Evolutionary conservation across 2,797 vertebrate genomes (phyloP).

Genomic region (Morus bassanus): DNA sequence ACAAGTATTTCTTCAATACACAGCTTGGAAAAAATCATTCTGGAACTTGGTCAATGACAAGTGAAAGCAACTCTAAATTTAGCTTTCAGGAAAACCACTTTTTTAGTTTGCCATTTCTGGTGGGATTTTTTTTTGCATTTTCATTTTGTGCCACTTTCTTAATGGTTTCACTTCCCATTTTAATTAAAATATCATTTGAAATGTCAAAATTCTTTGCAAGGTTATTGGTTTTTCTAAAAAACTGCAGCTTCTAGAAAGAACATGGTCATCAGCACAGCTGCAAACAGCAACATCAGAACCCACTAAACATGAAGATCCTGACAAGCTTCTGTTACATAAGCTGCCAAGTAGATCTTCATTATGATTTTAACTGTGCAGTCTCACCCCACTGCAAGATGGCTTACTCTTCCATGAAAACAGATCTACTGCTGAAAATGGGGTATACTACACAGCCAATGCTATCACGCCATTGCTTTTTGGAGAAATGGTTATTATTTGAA

Average conservation of each 20-base stretch:
- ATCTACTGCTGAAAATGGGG: not conserved
- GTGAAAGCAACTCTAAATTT: not conserved
- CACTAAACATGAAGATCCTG: not conserved
- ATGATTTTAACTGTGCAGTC: not conserved
- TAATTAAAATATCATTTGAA: not conserved
- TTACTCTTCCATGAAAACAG: not conserved
- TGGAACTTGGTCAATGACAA: not conserved
- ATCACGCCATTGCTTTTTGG: not conserved
- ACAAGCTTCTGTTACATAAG: not conserved
- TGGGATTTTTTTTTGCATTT: not conserved
- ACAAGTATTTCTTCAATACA: not conserved
- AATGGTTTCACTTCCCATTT: not conserved
- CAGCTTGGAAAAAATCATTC: not conserved
- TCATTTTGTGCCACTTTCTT: not conserved
- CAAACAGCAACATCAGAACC: not conserved
- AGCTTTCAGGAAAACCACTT: not conserved
- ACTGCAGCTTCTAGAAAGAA: not conserved
- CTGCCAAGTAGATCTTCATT: not conserved
- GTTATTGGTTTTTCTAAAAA: not conserved
- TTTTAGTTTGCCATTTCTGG: not conserved
- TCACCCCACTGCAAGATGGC: not conserved
- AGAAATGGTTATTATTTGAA: not conserved
- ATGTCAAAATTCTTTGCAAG: not conserved
- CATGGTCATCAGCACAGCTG: not conserved
- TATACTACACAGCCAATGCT: not conserved